These are phyloP conservation scores for Acleris sparsana DNA, from an alignment of 2,888 invertebrate genomes.

Conservation along the genomic window DNA sequence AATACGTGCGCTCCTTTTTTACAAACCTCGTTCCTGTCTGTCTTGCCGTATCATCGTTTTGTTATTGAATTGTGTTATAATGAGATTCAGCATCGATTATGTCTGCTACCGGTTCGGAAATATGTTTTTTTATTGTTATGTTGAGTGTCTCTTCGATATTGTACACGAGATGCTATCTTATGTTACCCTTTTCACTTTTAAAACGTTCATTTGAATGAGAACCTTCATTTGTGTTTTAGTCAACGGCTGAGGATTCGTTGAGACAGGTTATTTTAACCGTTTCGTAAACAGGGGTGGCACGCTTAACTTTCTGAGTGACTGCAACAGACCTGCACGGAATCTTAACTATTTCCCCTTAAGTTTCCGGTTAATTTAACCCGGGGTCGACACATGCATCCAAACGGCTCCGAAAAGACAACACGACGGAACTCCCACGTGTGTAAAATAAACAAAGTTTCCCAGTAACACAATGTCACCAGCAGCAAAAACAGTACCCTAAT, in stretches of 20 bases:
- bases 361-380: conserved; percentile 81
- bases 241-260: conserved; percentile 18
- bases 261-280: conserved; percentile 34
- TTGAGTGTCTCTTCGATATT: conserved; percentile 6
- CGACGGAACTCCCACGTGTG: conserved; percentile 71
- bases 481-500: conserved; percentile 72
- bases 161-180: conserved; percentile 14
- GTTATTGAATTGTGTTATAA: conserved; percentile 53
- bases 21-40: conserved; percentile 46
- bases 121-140: conserved; percentile 42
- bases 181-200: conserved; percentile 21
- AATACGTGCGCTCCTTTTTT: conserved; percentile 43
- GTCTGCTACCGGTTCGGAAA: conserved; percentile 58
- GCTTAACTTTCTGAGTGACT: conserved; percentile 63
- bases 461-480: conserved; percentile 74
- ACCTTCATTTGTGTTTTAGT: conserved; percentile 17
- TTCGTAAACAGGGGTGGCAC: conserved; percentile 47
- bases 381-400: conserved; percentile 72
- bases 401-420: conserved; percentile 53
- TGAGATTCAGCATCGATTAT: conserved; percentile 69
- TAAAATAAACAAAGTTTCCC: conserved; percentile 69
- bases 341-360: conserved; percentile 74
- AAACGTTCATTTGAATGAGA: conserved; percentile 25
- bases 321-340: conserved; percentile 70
- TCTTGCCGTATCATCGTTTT: conserved; percentile 64